Evolutionary conservation across 2,113 vertebrate species (phyloP), one percentile per base, ranked within the genome.

Genomic region (Origma solitaria): DNA sequence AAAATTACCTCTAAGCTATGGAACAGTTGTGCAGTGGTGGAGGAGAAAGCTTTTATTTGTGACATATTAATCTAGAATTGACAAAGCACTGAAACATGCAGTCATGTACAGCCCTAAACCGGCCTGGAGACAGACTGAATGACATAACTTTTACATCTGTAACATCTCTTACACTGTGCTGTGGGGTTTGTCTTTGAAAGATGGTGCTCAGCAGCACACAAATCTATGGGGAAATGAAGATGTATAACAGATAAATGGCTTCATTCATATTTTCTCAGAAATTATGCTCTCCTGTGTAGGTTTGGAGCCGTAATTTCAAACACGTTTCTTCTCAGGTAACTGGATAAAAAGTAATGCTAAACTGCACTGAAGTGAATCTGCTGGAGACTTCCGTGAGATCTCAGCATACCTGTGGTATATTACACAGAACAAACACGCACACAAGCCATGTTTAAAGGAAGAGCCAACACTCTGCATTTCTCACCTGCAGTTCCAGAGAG

Each of bases 401-500:
- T 58, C 15, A 6, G 64, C 18, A 70, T 28, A 56, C 17, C 76
- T 37, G 57, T 88, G 47, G n/a, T 88, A 69, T 73, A 66, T 76
- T 84, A 69, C 75, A 77, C 89, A 42, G 65, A 77, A 58, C 54
- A 91, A 80, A 80, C 37, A 73, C 22, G 51, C 40, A 94, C 31
- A 33, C 17, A 9, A 91, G 27, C 80, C 91, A 93, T 81, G 72
- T 69, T 85, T 75, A 44, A 64, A 93, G 45, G n/a, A 51, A 92
- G n/a, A 81, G 60, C 23, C 62, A 90, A 68, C 38, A 62, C 49
- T 84, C 35, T 47, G 58, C 56, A 50, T 58, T 86, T 91, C 98
- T 99, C 98, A 99, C 99, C 99, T 99, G 99, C 99, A 98, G 99
- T 99, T 99, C 99, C 99, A 98, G 99, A 99, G 98, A 99, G 99